Percentiles rank a stretch among this genome's conserved stretches.
These are phyloP conservation scores for Ornithoptera alexandrae DNA, from an alignment of 2,888 invertebrate species.

Conservation along the genomic window DNA sequence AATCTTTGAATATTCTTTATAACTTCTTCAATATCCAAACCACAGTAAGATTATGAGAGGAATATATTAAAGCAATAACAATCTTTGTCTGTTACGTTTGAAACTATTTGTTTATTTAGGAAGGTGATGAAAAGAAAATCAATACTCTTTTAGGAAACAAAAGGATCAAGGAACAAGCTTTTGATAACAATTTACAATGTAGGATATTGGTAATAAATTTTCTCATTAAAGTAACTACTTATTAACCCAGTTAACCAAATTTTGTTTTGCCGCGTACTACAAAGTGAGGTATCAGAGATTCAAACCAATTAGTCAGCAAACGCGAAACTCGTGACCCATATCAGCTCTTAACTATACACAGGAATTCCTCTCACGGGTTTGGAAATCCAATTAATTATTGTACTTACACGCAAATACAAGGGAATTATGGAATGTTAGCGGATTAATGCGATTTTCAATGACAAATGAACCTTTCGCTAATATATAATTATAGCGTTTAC, in stretches of 20 bases:
- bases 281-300: constrained; percentile 9
- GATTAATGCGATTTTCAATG: neutral
- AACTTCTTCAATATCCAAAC: too few species aligned
- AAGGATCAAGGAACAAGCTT: too few species aligned
- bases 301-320: constrained; percentile 18
- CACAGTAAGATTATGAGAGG: too few species aligned
- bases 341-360: constrained; percentile 20
- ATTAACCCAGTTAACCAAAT: neutral
- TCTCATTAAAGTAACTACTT: neutral
- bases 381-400: constrained; percentile 28
- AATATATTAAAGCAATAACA: too few species aligned
- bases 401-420: constrained; percentile 11
- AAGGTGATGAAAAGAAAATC: too few species aligned
- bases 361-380: constrained; percentile 24
- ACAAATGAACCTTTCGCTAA: too few species aligned
- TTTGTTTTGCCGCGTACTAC: neutral
- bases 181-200: too few species aligned
- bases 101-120: too few species aligned
- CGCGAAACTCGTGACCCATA: constrained; percentile 19
- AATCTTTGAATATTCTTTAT: too few species aligned
- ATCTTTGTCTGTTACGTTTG: too few species aligned
- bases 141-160: too few species aligned
- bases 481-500: too few species aligned
- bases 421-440: constrained; percentile 8
- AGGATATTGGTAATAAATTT: neutral